These are phyloP conservation scores for Dromius quadrimaculatus DNA, from an alignment of 2,888 invertebrate genomes.

Conservation along the genomic window DNA sequence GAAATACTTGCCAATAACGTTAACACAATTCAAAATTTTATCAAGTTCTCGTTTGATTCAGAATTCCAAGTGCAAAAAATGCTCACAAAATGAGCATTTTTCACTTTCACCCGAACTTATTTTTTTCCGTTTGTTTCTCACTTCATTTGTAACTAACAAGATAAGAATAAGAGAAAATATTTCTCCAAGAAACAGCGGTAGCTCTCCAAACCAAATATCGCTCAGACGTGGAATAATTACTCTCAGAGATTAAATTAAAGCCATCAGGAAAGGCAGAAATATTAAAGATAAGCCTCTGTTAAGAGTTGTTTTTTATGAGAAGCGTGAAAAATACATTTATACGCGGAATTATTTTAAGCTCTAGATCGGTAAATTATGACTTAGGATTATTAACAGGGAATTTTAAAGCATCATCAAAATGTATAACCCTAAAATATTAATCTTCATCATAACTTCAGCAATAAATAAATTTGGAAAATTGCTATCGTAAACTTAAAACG, in stretches of 20 bases:
- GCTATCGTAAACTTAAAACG: too few species aligned
- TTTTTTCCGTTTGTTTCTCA: too few species aligned
- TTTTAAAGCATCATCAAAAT: conserved; percentile 16
- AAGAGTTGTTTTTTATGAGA: conserved; percentile 35
- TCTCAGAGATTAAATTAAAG: conserved; percentile 36
- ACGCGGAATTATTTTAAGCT: conserved; percentile 37
- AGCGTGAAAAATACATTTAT: conserved; percentile 39
- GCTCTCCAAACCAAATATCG: conserved; percentile 6
- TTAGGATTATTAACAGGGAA: conserved; percentile 4
- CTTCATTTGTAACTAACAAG: too few species aligned
- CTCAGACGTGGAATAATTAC: conserved; percentile 22
- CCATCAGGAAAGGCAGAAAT: conserved; percentile 12
- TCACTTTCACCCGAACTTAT: too few species aligned
- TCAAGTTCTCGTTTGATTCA: too few species aligned
- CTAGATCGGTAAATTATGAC: conserved; percentile 25
- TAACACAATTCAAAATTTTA: too few species aligned
- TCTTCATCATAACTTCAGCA: too few species aligned
- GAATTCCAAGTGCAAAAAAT: too few species aligned
- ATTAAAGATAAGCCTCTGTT: conserved; percentile 35
- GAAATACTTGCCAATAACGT: too few species aligned
- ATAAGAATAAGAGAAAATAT: too few species aligned
- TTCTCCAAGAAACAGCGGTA: neutral
- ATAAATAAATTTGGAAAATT: too few species aligned
- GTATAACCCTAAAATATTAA: conserved; percentile 11
- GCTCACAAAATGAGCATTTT: too few species aligned